Conservation (phyloP, 2,888 invertebrate species). For the Eupithecia inturbata region DNA sequence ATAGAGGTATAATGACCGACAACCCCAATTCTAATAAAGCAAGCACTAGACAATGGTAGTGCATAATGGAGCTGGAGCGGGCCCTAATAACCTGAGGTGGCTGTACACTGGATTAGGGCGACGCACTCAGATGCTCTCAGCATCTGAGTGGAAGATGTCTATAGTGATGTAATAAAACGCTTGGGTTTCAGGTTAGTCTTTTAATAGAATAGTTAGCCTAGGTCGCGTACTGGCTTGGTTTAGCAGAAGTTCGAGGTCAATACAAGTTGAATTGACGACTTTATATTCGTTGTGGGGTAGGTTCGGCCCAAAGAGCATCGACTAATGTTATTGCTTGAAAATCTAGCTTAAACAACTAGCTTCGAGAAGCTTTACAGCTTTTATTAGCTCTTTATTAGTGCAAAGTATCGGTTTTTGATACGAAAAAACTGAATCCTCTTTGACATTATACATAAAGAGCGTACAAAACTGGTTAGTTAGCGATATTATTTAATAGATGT, state of each 20-base stretch:
- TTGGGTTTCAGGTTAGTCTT: background rate
- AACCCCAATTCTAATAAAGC: conserved; percentile 13
- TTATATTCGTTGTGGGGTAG: too few relatives aligned
- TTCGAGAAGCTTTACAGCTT: background rate
- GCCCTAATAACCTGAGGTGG: conserved; percentile 42
- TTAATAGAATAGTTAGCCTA: too few relatives aligned
- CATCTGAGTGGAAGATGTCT: conserved; percentile 31
- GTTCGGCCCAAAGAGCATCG: too few relatives aligned
- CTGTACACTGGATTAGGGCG: conserved; percentile 37
- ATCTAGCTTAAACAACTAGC: too few relatives aligned
- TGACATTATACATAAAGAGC: too few relatives aligned
- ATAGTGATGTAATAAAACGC: conserved; percentile 18
- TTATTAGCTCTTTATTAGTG: too few relatives aligned
- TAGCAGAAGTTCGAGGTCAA: background rate
- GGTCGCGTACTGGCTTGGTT: background rate
- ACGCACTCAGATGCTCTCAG: conserved; percentile 42
- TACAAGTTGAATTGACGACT: too few relatives aligned
- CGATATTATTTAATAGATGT: too few relatives aligned
- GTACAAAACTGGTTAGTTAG: too few relatives aligned
- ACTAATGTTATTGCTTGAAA: too few relatives aligned
- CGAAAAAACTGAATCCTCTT: too few relatives aligned
- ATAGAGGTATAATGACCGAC: conserved; percentile 11
- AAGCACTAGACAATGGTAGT: conserved; percentile 36
- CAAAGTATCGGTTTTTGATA: too few relatives aligned
- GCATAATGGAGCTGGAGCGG: conserved; percentile 42